Evolutionary conservation across 2,113 vertebrate genomes (phyloP), one percentile per base, ranked within the genome.

Genomic region (Saccopteryx leptura): DNA sequence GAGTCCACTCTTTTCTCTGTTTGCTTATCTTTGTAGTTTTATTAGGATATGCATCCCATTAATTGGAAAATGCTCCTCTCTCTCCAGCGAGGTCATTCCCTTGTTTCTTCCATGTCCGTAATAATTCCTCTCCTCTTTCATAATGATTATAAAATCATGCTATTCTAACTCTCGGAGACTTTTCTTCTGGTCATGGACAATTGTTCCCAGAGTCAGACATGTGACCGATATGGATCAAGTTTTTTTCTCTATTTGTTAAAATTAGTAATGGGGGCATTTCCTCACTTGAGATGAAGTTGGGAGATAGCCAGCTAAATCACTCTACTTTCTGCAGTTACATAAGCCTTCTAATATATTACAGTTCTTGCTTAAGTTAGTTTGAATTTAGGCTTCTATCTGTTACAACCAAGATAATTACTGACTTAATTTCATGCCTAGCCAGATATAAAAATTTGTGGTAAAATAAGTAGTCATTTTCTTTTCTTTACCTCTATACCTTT

Each of bases 241-340:
- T 33, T 94, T 90, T 96, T 79, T 91, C 94, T 85, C 52, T 88
- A 74, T 93, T 97, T 96, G 68, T 94, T 96, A 78, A 82, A 86
- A 80, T 39, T 95, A 12, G 80, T 74, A 50, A 93, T 86, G 23
- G 63, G 76, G 69, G 66, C 58, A 78, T 94, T 93, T 96, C 92
- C 94, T 94, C 74, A 63, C 28, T 82, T 78, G 39, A 75, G 85
- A 69, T 86, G n/a, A 74, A 74, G 52, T 50, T 94, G 66, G 89
- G 68, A 92, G 94, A 91, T 82, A 93, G 46, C 82, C 81, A 33
- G 26, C 14, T 52, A 56, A 66, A 61, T 54, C 46, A 50, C 31
- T 31, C 8, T 11, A 0, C 26, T 91, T 78, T 61, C 33, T 82
- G 71, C 3, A 48, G 23, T 81, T 69, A 13, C 1, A 1, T 12